Evolutionary conservation across 2,797 vertebrate genomes (phyloP).

Genomic region (Mus caroli): DNA sequence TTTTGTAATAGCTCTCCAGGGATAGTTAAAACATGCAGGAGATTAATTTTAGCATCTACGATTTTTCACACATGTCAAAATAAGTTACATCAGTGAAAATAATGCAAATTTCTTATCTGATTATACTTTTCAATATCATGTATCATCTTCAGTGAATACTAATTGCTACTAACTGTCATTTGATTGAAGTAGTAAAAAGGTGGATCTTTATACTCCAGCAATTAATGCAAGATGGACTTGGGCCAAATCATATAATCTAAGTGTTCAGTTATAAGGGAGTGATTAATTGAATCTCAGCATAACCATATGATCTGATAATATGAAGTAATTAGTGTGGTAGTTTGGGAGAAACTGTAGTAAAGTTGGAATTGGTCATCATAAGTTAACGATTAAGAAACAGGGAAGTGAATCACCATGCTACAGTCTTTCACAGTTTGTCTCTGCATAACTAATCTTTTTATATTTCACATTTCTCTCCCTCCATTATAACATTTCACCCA

Average conservation of each 20-base stretch:
- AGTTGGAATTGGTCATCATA: constrained; percentile 48
- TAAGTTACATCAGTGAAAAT: constrained; percentile 70
- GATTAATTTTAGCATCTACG: constrained; percentile 68
- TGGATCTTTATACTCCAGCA: constrained; percentile 62
- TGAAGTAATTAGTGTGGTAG: constrained; percentile 62
- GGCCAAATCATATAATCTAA: constrained; percentile 68
- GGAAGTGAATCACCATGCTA: constrained; percentile 35
- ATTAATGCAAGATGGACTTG: constrained; percentile 73
- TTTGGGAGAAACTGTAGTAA: constrained; percentile 68
- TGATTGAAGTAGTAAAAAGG: constrained; percentile 76
- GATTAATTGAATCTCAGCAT: constrained; percentile 71
- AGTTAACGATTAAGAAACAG: constrained; percentile 39
- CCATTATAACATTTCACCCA: not conserved
- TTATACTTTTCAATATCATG: constrained; percentile 59
- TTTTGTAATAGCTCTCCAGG: constrained; percentile 59
- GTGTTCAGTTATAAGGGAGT: constrained; percentile 64
- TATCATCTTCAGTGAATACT: constrained; percentile 63
- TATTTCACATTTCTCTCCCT: not conserved
- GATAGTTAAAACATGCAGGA: constrained; percentile 22
- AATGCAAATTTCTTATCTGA: constrained; percentile 59
- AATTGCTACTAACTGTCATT: constrained; percentile 75
- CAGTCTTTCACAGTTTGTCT: not conserved
- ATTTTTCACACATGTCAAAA: constrained; percentile 68
- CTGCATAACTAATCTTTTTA: not conserved
- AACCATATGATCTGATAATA: constrained; percentile 67